Conservation (phyloP, 2,888 invertebrate species). For the Drosophila subsilvestris region DNA sequence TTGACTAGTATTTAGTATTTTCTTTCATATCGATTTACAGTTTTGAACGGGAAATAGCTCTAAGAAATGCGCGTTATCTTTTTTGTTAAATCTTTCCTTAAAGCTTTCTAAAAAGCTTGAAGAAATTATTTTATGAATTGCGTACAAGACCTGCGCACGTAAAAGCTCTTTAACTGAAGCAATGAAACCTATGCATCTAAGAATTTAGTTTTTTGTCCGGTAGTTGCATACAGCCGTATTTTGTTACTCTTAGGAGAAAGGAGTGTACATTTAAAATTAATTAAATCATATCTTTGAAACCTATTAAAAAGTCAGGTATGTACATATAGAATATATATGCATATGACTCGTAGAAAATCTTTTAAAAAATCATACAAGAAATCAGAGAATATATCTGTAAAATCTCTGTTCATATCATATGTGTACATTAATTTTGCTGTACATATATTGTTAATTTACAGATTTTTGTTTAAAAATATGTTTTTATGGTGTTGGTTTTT, state of each 20-base stretch:
- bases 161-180: not conserved
- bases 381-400: not conserved
- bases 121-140: not conserved
- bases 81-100: too few species aligned
- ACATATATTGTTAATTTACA: too few species aligned
- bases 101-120: not conserved
- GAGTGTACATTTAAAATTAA: not conserved
- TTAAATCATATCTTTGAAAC: not conserved
- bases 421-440: not conserved
- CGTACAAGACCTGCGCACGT: not conserved
- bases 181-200: not conserved
- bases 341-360: not conserved
- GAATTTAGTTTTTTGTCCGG: not conserved
- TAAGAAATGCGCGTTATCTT: too few species aligned
- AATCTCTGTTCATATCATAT: not conserved
- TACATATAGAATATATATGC: not conserved
- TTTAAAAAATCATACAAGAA: not conserved
- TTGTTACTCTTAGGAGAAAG: not conserved
- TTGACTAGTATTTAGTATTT: too few species aligned
- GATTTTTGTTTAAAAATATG: too few species aligned
- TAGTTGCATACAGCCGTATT: not conserved
- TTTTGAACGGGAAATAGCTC: too few species aligned
- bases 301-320: not conserved
- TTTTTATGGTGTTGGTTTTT: not conserved
- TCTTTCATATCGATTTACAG: too few species aligned